These are phyloP conservation scores for Poeciliopsis occidentalis DNA, from an alignment of 2,113 vertebrate genomes.

Conservation along the genomic window DNA sequence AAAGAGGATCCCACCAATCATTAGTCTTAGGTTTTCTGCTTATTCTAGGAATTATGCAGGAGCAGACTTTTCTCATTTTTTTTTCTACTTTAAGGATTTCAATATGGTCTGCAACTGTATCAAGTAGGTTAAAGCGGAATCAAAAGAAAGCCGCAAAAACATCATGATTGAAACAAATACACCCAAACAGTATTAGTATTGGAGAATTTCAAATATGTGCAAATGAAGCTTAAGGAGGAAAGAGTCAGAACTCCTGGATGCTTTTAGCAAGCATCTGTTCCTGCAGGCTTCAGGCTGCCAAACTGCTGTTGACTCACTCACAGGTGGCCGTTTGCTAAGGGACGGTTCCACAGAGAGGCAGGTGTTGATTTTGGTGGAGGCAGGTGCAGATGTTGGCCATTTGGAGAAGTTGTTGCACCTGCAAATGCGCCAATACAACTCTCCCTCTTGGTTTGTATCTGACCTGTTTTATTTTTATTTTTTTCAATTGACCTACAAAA, in stretches of 20 bases:
- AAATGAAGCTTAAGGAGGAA: slow-evolving; percentile 3
- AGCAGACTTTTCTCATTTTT: neutral
- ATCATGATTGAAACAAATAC: neutral
- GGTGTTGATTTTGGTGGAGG: slow-evolving; percentile 49
- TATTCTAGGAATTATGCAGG: slow-evolving; percentile 26
- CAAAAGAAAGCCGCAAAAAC: neutral
- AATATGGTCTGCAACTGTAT: too few species aligned
- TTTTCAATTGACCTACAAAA: neutral
- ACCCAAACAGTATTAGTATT: slow-evolving; percentile 4
- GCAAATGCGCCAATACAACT: slow-evolving; percentile 18
- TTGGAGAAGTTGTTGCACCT: slow-evolving; percentile 29
- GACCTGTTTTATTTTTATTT: neutral
- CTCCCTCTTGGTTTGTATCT: slow-evolving; percentile 14
- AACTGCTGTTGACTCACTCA: slow-evolving; percentile 30
- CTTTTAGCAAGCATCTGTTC: slow-evolving; percentile 47
- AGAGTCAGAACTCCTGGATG: slow-evolving; percentile 17
- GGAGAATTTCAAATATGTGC: neutral
- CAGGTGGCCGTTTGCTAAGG: slow-evolving; percentile 34
- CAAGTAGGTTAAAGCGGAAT: neutral
- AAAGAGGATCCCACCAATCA: slow-evolving; percentile 9
- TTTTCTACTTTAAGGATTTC: neutral
- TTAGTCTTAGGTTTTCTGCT: slow-evolving; percentile 20
- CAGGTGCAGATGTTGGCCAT: slow-evolving; percentile 46
- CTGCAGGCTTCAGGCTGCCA: slow-evolving; percentile 28
- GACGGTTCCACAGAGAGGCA: slow-evolving; percentile 45